A percentile compares a stretch with the other conserved stretches of the same genome.
Evolutionary conservation across 2,888 invertebrate species (phyloP).

Genomic region (Eupithecia subfuscata): DNA sequence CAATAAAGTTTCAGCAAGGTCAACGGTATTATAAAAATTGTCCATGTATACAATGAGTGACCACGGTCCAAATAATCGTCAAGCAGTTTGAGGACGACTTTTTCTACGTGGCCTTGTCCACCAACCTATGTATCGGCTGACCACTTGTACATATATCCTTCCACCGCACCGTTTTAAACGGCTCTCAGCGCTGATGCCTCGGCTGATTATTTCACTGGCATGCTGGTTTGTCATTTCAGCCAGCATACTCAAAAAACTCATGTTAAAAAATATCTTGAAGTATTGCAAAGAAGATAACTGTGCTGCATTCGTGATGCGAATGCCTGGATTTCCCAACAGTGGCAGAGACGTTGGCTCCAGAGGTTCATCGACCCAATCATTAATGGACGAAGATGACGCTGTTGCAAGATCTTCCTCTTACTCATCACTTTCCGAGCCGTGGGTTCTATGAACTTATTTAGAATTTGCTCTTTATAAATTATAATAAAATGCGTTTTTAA

Average conservation of each 20-base stretch:
- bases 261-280: constrained; percentile 11
- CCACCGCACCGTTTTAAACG: constrained; percentile 14
- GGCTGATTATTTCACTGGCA: background rate
- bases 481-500: background rate
- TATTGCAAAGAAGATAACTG: background rate
- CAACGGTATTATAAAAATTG: constrained; percentile 36
- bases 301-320: background rate
- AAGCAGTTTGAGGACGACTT: constrained; percentile 36
- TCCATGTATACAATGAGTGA: no score
- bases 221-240: constrained; percentile 12
- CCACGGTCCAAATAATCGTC: constrained; percentile 33
- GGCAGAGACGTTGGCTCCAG: background rate
- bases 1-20: constrained; percentile 32
- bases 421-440: background rate
- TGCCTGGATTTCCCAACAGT: background rate
- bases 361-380: constrained; percentile 10
- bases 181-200: background rate
- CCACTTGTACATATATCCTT: constrained; percentile 20
- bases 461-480: background rate
- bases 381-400: background rate
- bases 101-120: constrained; percentile 35
- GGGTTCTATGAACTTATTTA: background rate
- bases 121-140: constrained; percentile 25
- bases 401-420: background rate
- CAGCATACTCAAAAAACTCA: background rate